Conservation (phyloP, 2,797 vertebrate genomes). For the Chaetodon trifasciatus region DNA sequence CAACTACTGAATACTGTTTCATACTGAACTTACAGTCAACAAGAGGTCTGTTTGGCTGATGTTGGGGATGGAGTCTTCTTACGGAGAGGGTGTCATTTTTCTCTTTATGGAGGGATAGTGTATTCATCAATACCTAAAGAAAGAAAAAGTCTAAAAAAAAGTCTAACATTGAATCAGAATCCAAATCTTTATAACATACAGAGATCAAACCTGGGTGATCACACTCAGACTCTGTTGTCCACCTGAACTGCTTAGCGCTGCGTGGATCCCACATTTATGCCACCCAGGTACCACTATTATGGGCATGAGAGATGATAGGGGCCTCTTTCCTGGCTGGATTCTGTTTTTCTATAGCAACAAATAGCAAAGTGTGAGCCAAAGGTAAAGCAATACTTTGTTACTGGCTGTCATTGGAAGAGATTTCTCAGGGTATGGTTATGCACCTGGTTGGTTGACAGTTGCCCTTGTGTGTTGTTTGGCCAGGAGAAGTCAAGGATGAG, state of each 20-base stretch:
- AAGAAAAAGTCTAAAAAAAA: neutral
- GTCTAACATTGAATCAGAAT: neutral
- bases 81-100: conserved; percentile 86
- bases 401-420: neutral
- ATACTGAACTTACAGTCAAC: conserved; percentile 81
- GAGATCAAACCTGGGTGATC: conserved; percentile 83
- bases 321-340: conserved; percentile 83
- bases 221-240: conserved; percentile 84
- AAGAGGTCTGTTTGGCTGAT: conserved; percentile 81
- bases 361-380: neutral
- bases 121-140: conserved; percentile 86
- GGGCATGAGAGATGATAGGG: conserved; percentile 87
- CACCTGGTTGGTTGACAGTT: conserved; percentile 71
- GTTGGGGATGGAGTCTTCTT: conserved; percentile 83
- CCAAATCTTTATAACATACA: neutral
- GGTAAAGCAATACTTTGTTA: neutral
- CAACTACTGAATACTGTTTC: neutral
- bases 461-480: conserved; percentile 82
- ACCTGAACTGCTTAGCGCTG: conserved; percentile 86
- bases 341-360: conserved; percentile 80
- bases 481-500: conserved; percentile 90
- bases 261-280: conserved; percentile 87
- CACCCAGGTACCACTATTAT: conserved; percentile 85
- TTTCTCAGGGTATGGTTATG: too few relatives aligned
- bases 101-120: conserved; percentile 85